Conservation (phyloP, 2,797 vertebrate species). For the Toxotes lorentzi region DNA sequence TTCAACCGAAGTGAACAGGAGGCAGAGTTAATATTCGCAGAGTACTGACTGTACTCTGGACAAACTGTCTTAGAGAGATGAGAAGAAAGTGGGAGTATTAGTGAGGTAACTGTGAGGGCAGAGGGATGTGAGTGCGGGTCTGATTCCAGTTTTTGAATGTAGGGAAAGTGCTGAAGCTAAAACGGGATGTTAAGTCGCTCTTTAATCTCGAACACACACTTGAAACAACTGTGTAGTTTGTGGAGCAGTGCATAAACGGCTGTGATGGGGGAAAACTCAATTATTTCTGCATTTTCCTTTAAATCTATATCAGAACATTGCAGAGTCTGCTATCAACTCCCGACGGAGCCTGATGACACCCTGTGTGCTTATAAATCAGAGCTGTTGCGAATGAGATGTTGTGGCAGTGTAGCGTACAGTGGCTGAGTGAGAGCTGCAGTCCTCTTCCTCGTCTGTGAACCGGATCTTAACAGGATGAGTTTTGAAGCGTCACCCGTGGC, state of each 20-base stretch:
- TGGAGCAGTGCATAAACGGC: slow-evolving; percentile 37
- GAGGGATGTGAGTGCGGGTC: not conserved
- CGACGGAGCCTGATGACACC: slow-evolving; percentile 62
- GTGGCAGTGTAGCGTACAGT: slow-evolving; percentile 55
- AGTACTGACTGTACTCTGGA: not conserved
- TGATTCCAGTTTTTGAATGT: slow-evolving; percentile 14
- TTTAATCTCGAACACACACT: slow-evolving; percentile 53
- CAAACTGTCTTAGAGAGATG: slow-evolving; percentile 4
- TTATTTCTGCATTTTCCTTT: slow-evolving; percentile 67
- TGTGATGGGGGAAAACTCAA: slow-evolving; percentile 63
- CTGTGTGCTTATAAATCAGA: slow-evolving; percentile 66
- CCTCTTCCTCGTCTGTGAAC: slow-evolving; percentile 73
- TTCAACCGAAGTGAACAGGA: slow-evolving; percentile 8
- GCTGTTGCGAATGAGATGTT: slow-evolving; percentile 67
- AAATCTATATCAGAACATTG: slow-evolving; percentile 59
- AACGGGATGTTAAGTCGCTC: slow-evolving; percentile 29
- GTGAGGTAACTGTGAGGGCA: slow-evolving; percentile 29
- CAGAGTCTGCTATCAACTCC: slow-evolving; percentile 66
- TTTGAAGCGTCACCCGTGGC: slow-evolving; percentile 86
- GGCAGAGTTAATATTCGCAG: slow-evolving; percentile 12
- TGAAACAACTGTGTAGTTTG: slow-evolving; percentile 48
- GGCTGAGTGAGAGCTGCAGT: slow-evolving; percentile 67
- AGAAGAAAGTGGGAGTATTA: slow-evolving; percentile 5
- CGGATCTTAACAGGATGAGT: slow-evolving; percentile 88
- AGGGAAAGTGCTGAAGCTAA: slow-evolving; percentile 11